Conservation (phyloP, 2,113 vertebrate species). For the Machaerirhynchus nigripectus region DNA sequence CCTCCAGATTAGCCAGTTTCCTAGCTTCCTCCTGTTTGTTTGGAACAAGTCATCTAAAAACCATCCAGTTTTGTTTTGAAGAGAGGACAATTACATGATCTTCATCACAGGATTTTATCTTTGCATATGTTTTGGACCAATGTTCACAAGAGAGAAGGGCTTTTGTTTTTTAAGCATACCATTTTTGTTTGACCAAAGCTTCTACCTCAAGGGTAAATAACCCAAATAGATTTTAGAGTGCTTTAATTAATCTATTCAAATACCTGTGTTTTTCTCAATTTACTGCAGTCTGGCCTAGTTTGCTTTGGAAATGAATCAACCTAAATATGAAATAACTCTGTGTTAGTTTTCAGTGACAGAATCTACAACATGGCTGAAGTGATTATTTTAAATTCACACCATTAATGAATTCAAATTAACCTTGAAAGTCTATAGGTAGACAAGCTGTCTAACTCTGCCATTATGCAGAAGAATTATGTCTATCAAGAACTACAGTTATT, state of each 20-base stretch:
- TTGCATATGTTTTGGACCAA: not conserved
- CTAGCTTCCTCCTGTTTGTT: not conserved
- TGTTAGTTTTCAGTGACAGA: not conserved
- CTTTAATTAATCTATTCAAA: conserved; percentile 15
- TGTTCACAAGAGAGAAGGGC: not conserved
- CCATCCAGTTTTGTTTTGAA: not conserved
- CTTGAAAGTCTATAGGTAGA: not conserved
- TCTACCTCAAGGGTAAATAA: not conserved
- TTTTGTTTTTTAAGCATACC: not conserved
- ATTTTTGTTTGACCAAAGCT: not conserved
- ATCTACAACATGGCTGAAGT: not conserved
- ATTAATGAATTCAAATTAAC: not conserved
- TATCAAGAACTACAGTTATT: not conserved
- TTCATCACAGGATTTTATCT: not conserved
- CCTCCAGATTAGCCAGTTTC: not conserved
- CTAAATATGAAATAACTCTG: not conserved
- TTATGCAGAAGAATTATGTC: not conserved
- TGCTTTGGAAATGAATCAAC: not conserved
- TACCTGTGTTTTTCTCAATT: not conserved
- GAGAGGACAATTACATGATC: not conserved
- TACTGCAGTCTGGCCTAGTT: not conserved
- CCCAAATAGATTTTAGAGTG: not conserved
- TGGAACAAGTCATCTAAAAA: not conserved
- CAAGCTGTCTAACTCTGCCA: not conserved
- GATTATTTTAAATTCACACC: not conserved